Conservation (phyloP, 37 sponge, comb jelly and placozoan genomes). For the Bolinopsis microptera region DNA sequence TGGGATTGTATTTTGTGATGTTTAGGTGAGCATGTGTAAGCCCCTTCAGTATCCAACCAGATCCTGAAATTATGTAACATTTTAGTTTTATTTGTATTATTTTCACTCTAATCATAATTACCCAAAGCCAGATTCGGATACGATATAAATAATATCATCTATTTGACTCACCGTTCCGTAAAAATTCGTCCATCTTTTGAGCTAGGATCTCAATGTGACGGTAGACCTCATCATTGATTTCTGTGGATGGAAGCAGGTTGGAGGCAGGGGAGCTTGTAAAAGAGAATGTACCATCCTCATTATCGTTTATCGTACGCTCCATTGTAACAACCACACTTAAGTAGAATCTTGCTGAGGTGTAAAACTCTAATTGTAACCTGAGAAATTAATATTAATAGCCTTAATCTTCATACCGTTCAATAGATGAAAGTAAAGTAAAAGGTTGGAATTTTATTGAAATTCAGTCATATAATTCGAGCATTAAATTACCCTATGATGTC, state of each 20-base stretch:
- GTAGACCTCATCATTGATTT: neutral
- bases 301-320: neutral
- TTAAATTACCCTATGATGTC: neutral
- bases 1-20: neutral
- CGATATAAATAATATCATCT: no score
- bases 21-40: neutral
- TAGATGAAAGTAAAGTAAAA: no score
- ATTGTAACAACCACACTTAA: neutral
- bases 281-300: neutral
- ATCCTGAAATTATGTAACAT: neutral
- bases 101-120: no score
- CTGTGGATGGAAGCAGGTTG: neutral
- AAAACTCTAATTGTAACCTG: conserved; percentile 23
- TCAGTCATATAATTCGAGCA: no score
- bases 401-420: no score
- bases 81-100: no score
- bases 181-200: neutral
- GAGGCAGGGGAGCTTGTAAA: neutral
- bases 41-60: conserved; percentile 4
- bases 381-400: no score
- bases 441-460: no score
- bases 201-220: neutral
- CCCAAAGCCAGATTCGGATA: no score
- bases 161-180: neutral
- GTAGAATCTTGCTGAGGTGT: neutral